Base-by-base conservation (phyloP, 2,888 invertebrate genomes). In the Uropetala carovei region DNA sequence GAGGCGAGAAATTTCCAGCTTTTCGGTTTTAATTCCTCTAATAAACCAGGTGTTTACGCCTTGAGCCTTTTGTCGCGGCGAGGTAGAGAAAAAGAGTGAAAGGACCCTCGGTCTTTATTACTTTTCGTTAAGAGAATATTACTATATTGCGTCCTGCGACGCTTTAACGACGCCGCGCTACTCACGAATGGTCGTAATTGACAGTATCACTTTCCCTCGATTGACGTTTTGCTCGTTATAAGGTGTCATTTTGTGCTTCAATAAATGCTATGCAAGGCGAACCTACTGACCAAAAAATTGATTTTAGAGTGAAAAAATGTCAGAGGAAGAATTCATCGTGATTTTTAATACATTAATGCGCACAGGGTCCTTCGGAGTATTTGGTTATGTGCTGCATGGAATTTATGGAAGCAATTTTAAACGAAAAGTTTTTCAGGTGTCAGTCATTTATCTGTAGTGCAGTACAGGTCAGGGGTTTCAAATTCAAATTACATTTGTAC, bases 31-130 rank as follows among this genome's bases (percentile, higher is more conserved):
- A 75, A 75, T 75, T 75, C 75, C 75, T 75, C 22, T 75, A 75
- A 75, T 75, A 75, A 75, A 75, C 75, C 75, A 75, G 75, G 75
- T 75, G 75, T 75, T 75, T 75, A 75, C 75, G 75, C 75, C 75
- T 27, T 22, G 75, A 27, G 75, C 22, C 22, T 10, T 27, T 27
- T 22, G 11, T 14, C 64, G 64, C 16, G 7, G 75, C n/a, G 75
- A 75, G 27, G 27, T n/a, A n/a, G 43, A 43, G 43, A 43, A 43
- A 43, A 43, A 43, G 43, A 43, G 43, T 3, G 43, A 43, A 3
- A 43, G 43, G 43, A 43, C 3, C 3, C 27, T 75, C 27, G 3
- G 75, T 27, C 22, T 75, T 75, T 75, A 75, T 75, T 27, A 43
- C 43, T 43, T 43, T 43, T 43, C 43, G 43, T 43, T 75, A 27